phyloP scores from a whole-genome alignment of 2,797 vertebrate genomes.

The Lycodopsis pacificus region DNA sequence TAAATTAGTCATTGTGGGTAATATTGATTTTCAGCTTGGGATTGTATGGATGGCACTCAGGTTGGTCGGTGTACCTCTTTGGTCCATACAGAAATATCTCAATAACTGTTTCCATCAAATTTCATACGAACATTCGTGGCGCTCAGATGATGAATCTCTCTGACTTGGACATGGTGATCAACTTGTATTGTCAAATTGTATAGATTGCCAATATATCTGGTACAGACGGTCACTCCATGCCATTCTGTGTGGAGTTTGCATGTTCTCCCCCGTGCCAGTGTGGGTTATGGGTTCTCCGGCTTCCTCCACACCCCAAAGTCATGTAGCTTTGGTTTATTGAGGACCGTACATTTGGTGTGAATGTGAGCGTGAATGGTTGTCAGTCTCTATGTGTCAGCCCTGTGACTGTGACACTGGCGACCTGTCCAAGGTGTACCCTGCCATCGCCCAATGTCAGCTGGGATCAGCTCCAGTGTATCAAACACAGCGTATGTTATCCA shows the following conservation, averaged over 20 bases:
- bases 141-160: constrained; percentile 3
- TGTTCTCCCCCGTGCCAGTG: not conserved
- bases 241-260: not conserved
- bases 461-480: not conserved
- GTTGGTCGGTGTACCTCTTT: not conserved
- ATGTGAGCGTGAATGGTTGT: not conserved
- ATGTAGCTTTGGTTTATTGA: not conserved
- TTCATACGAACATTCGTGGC: not conserved
- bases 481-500: not conserved
- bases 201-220: not conserved
- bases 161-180: not conserved
- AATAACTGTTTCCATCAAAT: not conserved
- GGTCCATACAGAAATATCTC: not conserved
- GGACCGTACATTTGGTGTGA: not conserved
- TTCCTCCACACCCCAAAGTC: not conserved
- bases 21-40: not conserved
- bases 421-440: not conserved
- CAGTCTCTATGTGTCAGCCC: not conserved
- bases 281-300: not conserved
- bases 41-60: not conserved
- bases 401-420: not conserved
- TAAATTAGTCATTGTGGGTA: constrained; percentile 7
- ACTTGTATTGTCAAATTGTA: not conserved
- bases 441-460: not conserved
- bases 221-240: not conserved